Evolutionary conservation across 2,888 invertebrate species (phyloP).

Genomic region (Nomada fabriciana): DNA sequence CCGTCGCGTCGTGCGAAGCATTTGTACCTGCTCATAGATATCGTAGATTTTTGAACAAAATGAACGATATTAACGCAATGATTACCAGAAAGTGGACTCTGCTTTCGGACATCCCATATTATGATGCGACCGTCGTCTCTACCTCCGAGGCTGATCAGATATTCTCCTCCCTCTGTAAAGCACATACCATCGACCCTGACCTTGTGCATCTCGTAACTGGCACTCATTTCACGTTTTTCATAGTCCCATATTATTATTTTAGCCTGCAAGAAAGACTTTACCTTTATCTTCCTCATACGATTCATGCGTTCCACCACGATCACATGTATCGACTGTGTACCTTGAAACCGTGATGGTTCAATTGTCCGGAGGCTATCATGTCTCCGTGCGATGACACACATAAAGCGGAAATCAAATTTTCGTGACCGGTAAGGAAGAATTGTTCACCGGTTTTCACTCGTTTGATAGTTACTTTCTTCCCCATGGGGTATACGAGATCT

Average conservation of each 20-base stretch:
- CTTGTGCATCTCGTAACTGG: slow-evolving; percentile 93
- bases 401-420: slow-evolving; percentile 91
- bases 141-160: slow-evolving; percentile 94
- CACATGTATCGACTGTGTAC: slow-evolving; percentile 79
- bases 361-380: slow-evolving; percentile 95
- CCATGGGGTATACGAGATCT: slow-evolving; percentile 91
- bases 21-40: neutral
- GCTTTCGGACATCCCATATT: slow-evolving; percentile 91
- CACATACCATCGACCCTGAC: slow-evolving; percentile 94
- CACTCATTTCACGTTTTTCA: slow-evolving; percentile 87
- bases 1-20: neutral
- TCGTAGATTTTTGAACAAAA: neutral
- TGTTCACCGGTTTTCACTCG: slow-evolving; percentile 90
- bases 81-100: slow-evolving; percentile 85
- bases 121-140: slow-evolving; percentile 95
- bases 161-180: slow-evolving; percentile 92
- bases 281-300: neutral
- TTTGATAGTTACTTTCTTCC: slow-evolving; percentile 91
- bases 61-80: neutral
- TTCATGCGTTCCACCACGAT: too few relatives aligned
- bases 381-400: slow-evolving; percentile 91
- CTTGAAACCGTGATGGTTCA: slow-evolving; percentile 96
- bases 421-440: slow-evolving; percentile 91
- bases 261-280: slow-evolving; percentile 84
- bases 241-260: slow-evolving; percentile 95